These are phyloP conservation scores for Drosophila ogumai DNA, from an alignment of 1,140 invertebrate genomes.

Conservation along the genomic window DNA sequence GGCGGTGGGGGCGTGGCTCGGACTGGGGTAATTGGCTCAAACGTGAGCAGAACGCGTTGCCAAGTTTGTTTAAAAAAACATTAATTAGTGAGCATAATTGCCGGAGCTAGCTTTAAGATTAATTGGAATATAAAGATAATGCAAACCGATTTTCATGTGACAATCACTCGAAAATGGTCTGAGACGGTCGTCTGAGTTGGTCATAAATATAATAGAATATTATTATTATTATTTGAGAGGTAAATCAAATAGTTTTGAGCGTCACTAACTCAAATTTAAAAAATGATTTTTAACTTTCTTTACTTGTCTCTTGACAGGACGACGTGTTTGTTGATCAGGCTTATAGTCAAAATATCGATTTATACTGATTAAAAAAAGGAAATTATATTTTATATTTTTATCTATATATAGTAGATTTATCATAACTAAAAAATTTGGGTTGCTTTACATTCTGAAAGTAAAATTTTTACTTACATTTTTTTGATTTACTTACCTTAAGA, in stretches of 20 bases:
- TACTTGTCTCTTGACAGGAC: too few relatives aligned
- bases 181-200: background rate
- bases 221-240: background rate
- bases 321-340: too few relatives aligned
- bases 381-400: too few relatives aligned
- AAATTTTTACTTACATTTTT: too few relatives aligned
- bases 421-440: too few relatives aligned
- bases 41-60: slow-evolving; percentile 79
- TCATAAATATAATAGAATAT: background rate
- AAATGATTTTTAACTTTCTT: background rate
- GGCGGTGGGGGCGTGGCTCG: slow-evolving; percentile 25
- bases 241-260: background rate
- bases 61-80: slow-evolving; percentile 78
- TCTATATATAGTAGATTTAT: too few relatives aligned
- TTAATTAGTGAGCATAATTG: slow-evolving; percentile 76
- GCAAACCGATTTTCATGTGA: slow-evolving; percentile 49
- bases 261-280: too few relatives aligned
- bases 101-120: slow-evolving; percentile 59
- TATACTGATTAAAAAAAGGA: too few relatives aligned
- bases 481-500: too few relatives aligned
- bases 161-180: slow-evolving; percentile 49
- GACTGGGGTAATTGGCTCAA: slow-evolving; percentile 64
- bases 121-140: slow-evolving; percentile 75
- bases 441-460: too few relatives aligned
- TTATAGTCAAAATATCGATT: too few relatives aligned